A percentile compares a stretch with the other conserved stretches of the same genome.
phyloP scores from a whole-genome alignment of 2,113 vertebrate genomes.

The Hyla sarda region DNA sequence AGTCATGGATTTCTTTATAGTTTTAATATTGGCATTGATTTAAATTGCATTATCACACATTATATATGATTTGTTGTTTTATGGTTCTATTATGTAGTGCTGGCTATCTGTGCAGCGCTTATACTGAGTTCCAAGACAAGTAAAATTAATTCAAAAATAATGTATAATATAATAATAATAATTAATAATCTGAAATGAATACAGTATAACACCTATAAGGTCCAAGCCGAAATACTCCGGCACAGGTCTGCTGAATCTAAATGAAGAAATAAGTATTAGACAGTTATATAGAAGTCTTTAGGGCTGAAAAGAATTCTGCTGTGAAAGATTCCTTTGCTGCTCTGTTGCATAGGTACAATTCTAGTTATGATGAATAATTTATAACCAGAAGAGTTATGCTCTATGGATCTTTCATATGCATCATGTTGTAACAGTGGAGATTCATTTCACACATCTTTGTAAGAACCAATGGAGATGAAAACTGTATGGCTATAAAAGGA shows the following conservation, averaged over 20 bases:
- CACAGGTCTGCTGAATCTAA: background rate
- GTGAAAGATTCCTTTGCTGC: background rate
- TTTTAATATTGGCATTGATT: background rate
- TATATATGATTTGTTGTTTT: background rate
- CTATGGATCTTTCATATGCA: slow-evolving; percentile 29
- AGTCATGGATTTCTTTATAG: background rate
- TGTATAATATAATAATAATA: background rate
- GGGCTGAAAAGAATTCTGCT: background rate
- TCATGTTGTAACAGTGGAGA: slow-evolving; percentile 25
- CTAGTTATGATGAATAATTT: slow-evolving; percentile 29
- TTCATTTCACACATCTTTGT: slow-evolving; percentile 16
- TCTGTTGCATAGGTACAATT: slow-evolving; percentile 32
- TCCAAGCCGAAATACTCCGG: background rate
- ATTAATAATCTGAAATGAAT: background rate
- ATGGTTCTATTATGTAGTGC: background rate
- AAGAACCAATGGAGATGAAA: slow-evolving; percentile 24
- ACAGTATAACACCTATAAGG: background rate
- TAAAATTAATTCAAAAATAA: too few species aligned
- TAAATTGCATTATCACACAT: background rate
- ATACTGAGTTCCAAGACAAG: too few species aligned
- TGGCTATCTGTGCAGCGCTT: too few species aligned
- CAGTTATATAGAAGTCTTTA: too few species aligned
- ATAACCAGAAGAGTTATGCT: slow-evolving; percentile 13
- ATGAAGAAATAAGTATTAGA: background rate
- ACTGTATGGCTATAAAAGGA: slow-evolving; percentile 16